Evolutionary conservation across 2,113 vertebrate species (phyloP).

Genomic region (Gavia stellata): DNA sequence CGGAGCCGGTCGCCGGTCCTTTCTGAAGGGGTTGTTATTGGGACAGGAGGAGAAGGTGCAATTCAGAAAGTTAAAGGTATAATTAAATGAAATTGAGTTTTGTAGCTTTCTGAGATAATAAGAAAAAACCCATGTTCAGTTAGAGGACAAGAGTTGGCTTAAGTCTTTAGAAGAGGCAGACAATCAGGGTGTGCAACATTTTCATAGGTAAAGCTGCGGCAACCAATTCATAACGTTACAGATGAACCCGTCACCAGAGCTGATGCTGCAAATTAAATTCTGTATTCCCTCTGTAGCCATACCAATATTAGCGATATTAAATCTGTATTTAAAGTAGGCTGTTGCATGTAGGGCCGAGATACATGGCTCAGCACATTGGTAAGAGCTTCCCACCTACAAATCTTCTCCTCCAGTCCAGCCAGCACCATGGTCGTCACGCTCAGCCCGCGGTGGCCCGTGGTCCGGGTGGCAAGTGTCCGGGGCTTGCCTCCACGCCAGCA

Average conservation of each 20-base stretch:
- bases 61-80: background rate
- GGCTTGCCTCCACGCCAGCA: background rate
- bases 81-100: background rate
- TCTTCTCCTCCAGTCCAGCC: background rate
- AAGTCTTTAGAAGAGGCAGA: background rate
- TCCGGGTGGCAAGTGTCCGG: background rate
- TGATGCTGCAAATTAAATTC: background rate
- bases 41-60: background rate
- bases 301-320: background rate
- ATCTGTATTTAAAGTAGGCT: background rate
- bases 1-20: background rate
- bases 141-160: background rate
- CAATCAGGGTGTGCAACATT: background rate
- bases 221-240: background rate
- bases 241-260: background rate
- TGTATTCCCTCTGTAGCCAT: background rate
- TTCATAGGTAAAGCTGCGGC: background rate
- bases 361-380: background rate
- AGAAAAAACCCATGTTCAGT: background rate
- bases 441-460: rapidly evolving
- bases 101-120: background rate
- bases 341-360: background rate
- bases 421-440: rapidly evolving
- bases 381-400: background rate
- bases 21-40: background rate